Evolutionary conservation across 2,888 invertebrate species (phyloP), one percentile per base, ranked within the genome.

Genomic region (Aspidiotus rigidus): DNA sequence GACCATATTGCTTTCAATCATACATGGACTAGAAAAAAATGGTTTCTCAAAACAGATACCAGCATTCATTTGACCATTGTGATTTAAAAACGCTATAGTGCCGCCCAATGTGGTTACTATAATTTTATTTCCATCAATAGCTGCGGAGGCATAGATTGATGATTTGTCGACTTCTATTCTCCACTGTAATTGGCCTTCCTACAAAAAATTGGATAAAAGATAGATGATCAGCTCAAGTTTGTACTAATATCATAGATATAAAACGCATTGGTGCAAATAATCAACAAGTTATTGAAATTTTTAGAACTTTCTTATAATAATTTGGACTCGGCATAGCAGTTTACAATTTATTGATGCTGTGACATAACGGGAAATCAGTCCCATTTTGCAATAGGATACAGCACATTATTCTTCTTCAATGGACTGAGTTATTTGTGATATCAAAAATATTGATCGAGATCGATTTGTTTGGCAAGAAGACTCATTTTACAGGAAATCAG

Each of bases 161-260:
- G 62, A 55, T n/a, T 63, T 15, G 9, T 69, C 69, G n/a, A 69
- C 56, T 11, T 62, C 40, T 7, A 85, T 85, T 13, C 77, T 78
- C 86, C 85, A 77, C 72, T 81, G 80, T 61, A 67, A 71, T 73
- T 54, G 16, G 41, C 61, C 61, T 13, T 17, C 41, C 69, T 69
- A 60, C 7, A 61, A 69, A 6, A 28, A 59, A 66, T 44, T 17
- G 28, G 28, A 28, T 28, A 28, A 28, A 5, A 28, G 5, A 28
- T 28, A 1, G 28, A 28, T 6, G 10, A 49, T 62, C 5, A 44
- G n/a, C 17, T n/a, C 55, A 71, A 7, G 41, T 40, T 8, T 15
- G 9, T 60, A 1, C 10, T 13, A 9, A n/a, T 28, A 28, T 28
- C 28, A 28, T 28, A 3, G 28, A 28, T 28, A 28, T 28, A 28